These are phyloP conservation scores for Ariopsis seemanni DNA, from an alignment of 2,113 vertebrate genomes.

Conservation along the genomic window DNA sequence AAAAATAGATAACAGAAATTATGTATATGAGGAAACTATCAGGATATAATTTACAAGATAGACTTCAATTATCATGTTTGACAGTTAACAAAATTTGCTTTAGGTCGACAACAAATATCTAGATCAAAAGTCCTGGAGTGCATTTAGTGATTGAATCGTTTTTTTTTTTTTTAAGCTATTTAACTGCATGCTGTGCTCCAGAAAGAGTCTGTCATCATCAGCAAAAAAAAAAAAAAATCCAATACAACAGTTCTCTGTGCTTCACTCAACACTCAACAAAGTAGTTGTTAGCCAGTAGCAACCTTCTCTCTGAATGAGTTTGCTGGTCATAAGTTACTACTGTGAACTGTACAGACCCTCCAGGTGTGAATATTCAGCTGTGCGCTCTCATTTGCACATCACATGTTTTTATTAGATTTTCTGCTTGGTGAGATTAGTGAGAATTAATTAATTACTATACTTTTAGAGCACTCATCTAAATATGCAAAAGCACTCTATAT, in stretches of 20 bases:
- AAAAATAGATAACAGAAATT: neutral
- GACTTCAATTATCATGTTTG: neutral
- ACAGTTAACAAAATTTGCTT: neutral
- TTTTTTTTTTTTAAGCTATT: neutral
- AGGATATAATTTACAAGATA: neutral
- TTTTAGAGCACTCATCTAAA: conserved; percentile 21
- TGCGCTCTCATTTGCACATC: conserved; percentile 48
- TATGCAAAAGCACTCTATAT: neutral
- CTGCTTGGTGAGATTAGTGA: conserved; percentile 44
- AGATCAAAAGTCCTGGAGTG: neutral
- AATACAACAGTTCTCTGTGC: neutral
- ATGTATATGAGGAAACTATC: neutral
- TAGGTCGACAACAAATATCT: neutral
- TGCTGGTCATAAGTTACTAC: neutral
- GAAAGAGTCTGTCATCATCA: neutral
- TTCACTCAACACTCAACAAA: neutral
- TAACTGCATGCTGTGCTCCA: neutral
- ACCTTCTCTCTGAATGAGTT: neutral
- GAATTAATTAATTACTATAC: conserved; percentile 32
- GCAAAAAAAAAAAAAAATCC: neutral
- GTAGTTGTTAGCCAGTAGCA: neutral
- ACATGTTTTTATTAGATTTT: conserved; percentile 30
- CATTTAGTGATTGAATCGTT: neutral
- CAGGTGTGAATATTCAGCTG: conserved; percentile 63
- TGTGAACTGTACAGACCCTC: neutral